phyloP scores from a whole-genome alignment of 2,113 vertebrate genomes.

The Chunga burmeisteri region DNA sequence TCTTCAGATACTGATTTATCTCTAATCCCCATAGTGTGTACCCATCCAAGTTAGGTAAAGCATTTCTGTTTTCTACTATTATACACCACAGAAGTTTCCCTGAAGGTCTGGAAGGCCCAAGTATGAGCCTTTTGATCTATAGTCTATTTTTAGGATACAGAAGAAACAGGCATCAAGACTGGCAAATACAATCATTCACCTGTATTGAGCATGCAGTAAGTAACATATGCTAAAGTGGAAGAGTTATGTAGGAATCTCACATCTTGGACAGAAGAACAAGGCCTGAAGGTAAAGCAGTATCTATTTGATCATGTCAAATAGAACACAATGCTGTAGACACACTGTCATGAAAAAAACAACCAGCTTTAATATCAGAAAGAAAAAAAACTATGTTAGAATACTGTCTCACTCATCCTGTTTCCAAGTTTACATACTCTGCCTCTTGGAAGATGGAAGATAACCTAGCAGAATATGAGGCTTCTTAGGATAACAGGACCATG shows the following conservation, averaged over 20 bases:
- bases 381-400: background rate
- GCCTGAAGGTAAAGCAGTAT: background rate
- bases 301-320: background rate
- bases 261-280: background rate
- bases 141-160: background rate
- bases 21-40: background rate
- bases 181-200: background rate
- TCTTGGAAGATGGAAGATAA: background rate
- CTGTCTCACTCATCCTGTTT: background rate
- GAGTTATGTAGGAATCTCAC: background rate
- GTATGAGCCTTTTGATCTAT: background rate
- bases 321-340: background rate
- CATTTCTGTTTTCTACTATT: background rate
- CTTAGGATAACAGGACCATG: background rate
- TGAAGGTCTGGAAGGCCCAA: background rate
- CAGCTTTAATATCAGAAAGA: background rate
- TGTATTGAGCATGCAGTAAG: background rate
- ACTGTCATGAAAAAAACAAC: accelerated
- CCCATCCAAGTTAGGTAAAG: background rate
- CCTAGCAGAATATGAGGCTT: background rate
- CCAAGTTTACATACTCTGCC: background rate
- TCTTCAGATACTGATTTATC: background rate
- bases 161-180: background rate
- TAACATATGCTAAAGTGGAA: background rate
- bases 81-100: background rate